Percentiles rank a stretch among this genome's conserved stretches.
These are phyloP conservation scores for Antitype chi DNA, from an alignment of 2,888 invertebrate species.

Conservation along the genomic window DNA sequence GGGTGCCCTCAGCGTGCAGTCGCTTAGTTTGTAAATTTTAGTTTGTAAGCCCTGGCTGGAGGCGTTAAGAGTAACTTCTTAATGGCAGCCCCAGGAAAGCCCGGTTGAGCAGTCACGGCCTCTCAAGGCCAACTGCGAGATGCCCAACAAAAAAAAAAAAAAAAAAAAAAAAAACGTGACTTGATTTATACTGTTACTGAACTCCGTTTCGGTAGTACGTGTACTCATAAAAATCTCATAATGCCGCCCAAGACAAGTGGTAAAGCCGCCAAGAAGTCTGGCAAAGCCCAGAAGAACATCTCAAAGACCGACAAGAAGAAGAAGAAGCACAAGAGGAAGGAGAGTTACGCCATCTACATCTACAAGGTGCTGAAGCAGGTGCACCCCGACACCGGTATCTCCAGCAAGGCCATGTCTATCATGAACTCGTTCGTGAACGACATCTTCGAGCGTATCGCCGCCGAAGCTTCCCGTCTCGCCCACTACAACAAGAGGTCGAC, in stretches of 20 bases:
- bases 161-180: no score
- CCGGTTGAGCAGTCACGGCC: no score
- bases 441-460: constrained; percentile 93
- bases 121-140: no score
- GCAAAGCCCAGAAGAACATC: constrained; percentile 79
- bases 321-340: constrained; percentile 90
- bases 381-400: constrained; percentile 91
- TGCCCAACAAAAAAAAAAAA: no score
- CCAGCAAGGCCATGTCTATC: constrained; percentile 92
- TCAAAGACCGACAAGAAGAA: constrained; percentile 91
- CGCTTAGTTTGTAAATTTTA: no score
- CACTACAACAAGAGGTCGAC: constrained; percentile 92
- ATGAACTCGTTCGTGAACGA: constrained; percentile 94
- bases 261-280: no score
- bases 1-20: no score
- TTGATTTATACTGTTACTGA: constrained; percentile 17
- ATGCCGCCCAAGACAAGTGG: no score
- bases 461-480: constrained; percentile 91
- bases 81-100: no score
- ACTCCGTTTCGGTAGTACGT: constrained; percentile 21
- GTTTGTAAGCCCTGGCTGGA: no score
- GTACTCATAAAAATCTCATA: background rate
- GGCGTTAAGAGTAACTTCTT: no score
- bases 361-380: constrained; percentile 93
- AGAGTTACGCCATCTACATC: constrained; percentile 91